These are phyloP conservation scores for Drosophila putrida DNA, from an alignment of 2,888 invertebrate genomes.

Conservation along the genomic window DNA sequence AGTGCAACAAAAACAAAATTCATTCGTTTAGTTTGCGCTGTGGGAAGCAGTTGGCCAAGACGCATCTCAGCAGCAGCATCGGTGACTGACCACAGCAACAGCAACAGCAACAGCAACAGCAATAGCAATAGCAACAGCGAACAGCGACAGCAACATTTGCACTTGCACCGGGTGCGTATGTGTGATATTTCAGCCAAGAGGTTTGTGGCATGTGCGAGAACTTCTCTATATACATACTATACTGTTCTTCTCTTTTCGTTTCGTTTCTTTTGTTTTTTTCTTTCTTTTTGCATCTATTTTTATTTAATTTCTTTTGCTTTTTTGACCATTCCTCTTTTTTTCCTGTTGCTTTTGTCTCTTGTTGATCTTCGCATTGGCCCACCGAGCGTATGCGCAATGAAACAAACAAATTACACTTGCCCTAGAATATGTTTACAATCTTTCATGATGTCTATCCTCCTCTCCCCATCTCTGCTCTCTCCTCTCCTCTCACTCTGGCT, in stretches of 20 bases:
- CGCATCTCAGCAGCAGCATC: constrained; percentile 55
- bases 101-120: constrained; percentile 10
- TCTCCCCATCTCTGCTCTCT: constrained; percentile 8
- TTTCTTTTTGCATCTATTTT: not conserved
- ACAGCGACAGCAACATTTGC: constrained; percentile 10
- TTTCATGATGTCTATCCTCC: constrained; percentile 6
- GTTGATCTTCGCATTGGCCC: constrained; percentile 22
- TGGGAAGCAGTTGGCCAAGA: constrained; percentile 72
- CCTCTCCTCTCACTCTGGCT: not conserved
- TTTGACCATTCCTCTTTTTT: constrained; percentile 6
- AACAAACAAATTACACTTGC: constrained; percentile 38
- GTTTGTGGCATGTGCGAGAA: constrained; percentile 27
- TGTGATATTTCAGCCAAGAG: constrained; percentile 21
- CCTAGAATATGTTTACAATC: constrained; percentile 44
- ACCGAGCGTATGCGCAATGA: constrained; percentile 50
- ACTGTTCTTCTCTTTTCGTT: not conserved
- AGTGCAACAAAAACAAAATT: constrained; percentile 64
- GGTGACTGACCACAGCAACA: constrained; percentile 50
- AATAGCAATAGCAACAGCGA: not conserved
- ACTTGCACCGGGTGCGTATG: constrained; percentile 24
- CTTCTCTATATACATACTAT: not conserved
- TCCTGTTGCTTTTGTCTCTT: not conserved
- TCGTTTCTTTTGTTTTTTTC: not conserved
- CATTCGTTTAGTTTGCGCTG: constrained; percentile 63
- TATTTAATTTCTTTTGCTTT: not conserved